Percentiles rank a stretch among this genome's conserved stretches.
Conservation (phyloP, 2,888 invertebrate genomes). For the Ophion slaviceki region DNA sequence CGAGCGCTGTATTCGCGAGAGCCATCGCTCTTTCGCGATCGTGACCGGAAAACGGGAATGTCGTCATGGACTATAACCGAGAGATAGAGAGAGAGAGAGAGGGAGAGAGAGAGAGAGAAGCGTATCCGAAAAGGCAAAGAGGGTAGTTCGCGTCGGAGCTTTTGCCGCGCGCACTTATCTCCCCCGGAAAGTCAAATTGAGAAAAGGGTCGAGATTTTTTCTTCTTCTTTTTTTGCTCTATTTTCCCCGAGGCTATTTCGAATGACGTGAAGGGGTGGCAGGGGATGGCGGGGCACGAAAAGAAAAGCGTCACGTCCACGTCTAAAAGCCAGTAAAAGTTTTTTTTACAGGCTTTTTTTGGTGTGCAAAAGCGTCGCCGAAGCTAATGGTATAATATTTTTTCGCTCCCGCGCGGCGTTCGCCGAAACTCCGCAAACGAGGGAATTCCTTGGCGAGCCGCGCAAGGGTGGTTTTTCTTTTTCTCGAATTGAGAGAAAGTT, state of each 20-base stretch:
- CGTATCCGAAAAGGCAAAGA: conserved; percentile 53
- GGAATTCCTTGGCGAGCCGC: background rate
- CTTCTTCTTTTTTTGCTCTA: conserved; percentile 33
- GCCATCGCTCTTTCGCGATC: conserved; percentile 69
- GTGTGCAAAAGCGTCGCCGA: background rate
- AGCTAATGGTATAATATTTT: conserved; percentile 14
- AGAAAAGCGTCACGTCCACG: conserved; percentile 35
- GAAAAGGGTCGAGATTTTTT: conserved; percentile 53
- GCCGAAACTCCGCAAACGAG: background rate
- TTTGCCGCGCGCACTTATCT: conserved; percentile 22
- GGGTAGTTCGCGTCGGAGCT: conserved; percentile 23
- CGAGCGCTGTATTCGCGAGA: conserved; percentile 55
- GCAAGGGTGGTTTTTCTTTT: background rate
- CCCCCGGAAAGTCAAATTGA: conserved; percentile 42
- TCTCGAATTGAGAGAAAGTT: background rate
- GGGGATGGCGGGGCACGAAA: background rate
- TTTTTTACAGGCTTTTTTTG: conserved; percentile 22
- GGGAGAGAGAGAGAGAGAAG: conserved; percentile 31
- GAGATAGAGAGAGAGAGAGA: conserved; percentile 49
- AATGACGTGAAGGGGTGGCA: conserved; percentile 17
- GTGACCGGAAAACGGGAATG: conserved; percentile 71
- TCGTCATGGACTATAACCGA: conserved; percentile 61
- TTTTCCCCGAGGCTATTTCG: conserved; percentile 37
- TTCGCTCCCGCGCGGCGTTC: background rate
- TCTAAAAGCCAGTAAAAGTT: conserved; percentile 19